phyloP scores from a whole-genome alignment of 2,113 vertebrate genomes.

The Otis tarda region DNA sequence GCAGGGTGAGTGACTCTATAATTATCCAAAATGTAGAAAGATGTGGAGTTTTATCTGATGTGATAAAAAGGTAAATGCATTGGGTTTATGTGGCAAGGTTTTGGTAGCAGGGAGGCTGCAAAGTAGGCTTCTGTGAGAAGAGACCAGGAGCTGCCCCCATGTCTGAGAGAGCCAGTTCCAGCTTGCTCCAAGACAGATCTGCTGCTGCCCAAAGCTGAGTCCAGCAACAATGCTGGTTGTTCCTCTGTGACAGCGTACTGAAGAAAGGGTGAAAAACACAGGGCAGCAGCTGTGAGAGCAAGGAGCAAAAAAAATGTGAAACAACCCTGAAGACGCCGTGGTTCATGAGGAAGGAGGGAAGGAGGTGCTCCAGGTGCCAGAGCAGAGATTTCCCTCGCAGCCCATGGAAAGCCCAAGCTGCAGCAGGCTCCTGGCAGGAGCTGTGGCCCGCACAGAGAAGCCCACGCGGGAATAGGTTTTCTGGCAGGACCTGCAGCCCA shows the following conservation, averaged over 20 bases:
- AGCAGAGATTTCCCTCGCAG: neutral
- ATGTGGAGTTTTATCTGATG: neutral
- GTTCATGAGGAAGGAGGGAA: neutral
- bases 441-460: neutral
- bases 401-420: neutral
- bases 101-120: neutral
- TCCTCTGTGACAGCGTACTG: neutral
- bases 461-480: neutral
- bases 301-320: neutral
- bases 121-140: neutral
- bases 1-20: rapidly evolving
- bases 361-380: neutral
- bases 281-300: neutral
- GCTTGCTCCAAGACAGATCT: neutral
- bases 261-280: neutral
- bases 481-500: neutral
- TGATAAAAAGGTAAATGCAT: neutral
- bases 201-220: neutral
- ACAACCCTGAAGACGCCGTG: neutral
- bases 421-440: neutral
- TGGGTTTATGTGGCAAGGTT: neutral
- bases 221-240: rapidly evolving
- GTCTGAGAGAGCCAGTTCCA: neutral
- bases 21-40: neutral
- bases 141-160: neutral